Percentiles rank a stretch among this genome's conserved stretches.
phyloP scores from a whole-genome alignment of 2,113 vertebrate species.

The Loxodonta africana region DNA sequence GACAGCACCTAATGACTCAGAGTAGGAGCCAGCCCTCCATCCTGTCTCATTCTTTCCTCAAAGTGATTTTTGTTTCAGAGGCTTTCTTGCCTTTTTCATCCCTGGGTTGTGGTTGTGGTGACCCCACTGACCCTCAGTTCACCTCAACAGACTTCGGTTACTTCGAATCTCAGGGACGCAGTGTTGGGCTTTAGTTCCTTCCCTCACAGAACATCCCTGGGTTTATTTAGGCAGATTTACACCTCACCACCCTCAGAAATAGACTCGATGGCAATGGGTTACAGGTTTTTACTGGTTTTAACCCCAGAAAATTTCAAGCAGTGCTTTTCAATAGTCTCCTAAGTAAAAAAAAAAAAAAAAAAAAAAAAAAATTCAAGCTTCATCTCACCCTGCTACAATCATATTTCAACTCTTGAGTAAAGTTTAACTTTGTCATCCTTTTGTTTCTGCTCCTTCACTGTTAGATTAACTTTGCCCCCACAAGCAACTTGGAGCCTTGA shows the following conservation, averaged over 20 bases:
- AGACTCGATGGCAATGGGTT: too few relatives aligned
- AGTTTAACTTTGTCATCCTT: background rate
- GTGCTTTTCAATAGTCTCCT: background rate
- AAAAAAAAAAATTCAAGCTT: background rate
- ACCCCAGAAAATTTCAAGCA: background rate
- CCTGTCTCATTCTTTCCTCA: background rate
- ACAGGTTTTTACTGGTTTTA: too few relatives aligned
- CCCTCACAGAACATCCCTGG: background rate
- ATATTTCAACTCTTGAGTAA: background rate
- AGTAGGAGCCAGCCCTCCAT: background rate
- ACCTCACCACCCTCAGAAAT: too few relatives aligned
- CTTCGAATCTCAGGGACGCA: background rate
- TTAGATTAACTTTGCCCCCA: background rate
- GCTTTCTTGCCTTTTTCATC: background rate
- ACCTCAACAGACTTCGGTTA: background rate
- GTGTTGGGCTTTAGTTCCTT: background rate
- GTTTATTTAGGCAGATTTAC: background rate
- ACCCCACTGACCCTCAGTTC: background rate
- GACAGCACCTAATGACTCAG: background rate
- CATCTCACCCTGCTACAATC: background rate
- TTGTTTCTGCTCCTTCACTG: background rate
- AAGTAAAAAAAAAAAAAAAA: background rate
- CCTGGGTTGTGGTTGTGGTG: background rate
- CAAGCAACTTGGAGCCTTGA: background rate
- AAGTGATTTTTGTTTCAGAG: background rate